Evolutionary conservation across 1,140 invertebrate genomes (phyloP).

Genomic region (Solenopsis fugax): DNA sequence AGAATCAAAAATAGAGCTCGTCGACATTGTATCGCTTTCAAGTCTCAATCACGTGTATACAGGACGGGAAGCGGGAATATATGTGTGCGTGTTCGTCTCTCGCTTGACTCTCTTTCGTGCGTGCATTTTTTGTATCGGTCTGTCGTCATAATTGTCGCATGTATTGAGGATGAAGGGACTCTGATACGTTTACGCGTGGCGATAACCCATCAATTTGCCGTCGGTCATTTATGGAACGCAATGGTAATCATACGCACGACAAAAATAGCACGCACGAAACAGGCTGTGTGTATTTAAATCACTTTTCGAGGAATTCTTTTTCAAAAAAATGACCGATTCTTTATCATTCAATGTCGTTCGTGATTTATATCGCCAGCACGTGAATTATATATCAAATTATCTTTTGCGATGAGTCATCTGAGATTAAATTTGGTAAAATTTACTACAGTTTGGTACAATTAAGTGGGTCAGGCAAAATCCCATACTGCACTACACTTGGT

Average conservation of each 20-base stretch:
- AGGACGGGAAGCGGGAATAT: not conserved
- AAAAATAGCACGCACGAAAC: constrained; percentile 31
- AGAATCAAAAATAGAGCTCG: not conserved
- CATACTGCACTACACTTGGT: not conserved
- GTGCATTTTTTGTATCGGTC: not conserved
- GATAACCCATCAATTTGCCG: constrained; percentile 33
- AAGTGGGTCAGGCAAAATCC: not conserved
- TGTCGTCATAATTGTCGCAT: not conserved
- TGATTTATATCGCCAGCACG: not conserved
- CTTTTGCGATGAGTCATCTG: not conserved
- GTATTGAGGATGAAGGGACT: constrained; percentile 21
- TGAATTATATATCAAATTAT: not conserved
- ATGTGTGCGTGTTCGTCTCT: not conserved
- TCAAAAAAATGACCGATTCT: not conserved
- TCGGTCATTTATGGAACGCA: not conserved
- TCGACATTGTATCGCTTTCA: constrained; percentile 13
- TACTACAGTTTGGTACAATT: not conserved
- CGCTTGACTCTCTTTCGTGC: not conserved
- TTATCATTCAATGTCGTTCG: not conserved
- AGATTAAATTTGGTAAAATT: not conserved
- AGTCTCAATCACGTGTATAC: not conserved
- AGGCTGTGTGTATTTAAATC: not conserved
- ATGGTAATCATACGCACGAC: constrained; percentile 30
- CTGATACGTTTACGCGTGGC: not conserved
- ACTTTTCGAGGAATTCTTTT: not conserved